phyloP scores from a whole-genome alignment of 1,140 invertebrate genomes.

The Drosophila mauritiana region DNA sequence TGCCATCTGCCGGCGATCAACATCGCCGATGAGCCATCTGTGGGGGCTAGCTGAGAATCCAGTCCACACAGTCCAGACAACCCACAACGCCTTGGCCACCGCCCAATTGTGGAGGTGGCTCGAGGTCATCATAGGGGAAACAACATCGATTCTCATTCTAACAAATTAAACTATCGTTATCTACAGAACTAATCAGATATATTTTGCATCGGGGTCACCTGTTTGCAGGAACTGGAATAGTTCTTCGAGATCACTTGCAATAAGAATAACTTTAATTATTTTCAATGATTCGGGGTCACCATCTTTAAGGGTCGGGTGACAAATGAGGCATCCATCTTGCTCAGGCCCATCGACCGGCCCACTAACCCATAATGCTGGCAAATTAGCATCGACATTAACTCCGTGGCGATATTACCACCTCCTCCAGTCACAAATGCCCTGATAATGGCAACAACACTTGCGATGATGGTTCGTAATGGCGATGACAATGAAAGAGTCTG shows the following conservation, averaged over 20 bases:
- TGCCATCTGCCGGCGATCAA: conserved; percentile 1
- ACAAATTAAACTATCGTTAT: not conserved
- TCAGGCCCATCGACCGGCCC: conserved; percentile 11
- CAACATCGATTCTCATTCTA: not conserved
- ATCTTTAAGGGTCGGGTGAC: not conserved
- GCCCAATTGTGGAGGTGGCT: not conserved
- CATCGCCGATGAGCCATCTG: conserved; percentile 30
- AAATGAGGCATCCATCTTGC: conserved; percentile 18
- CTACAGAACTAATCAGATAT: too few relatives aligned
- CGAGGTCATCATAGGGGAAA: conserved; percentile 10
- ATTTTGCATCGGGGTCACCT: too few relatives aligned
- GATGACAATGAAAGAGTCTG: conserved; percentile 35
- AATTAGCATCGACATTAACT: conserved; percentile 56
- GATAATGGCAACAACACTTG: conserved; percentile 14
- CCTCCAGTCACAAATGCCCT: conserved; percentile 15
- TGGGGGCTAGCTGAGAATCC: conserved; percentile 44
- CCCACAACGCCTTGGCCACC: conserved; percentile 26
- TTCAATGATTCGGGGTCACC: conserved; percentile 12
- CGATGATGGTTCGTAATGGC: conserved; percentile 9
- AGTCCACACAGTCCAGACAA: conserved; percentile 15
- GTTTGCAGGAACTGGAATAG: too few relatives aligned
- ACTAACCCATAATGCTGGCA: conserved; percentile 55
- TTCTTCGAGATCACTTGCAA: too few relatives aligned
- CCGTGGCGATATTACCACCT: not conserved
- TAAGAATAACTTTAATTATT: not conserved